Evolutionary conservation across 2,888 invertebrate genomes (phyloP).

Genomic region (Oscheius myriophilus): DNA sequence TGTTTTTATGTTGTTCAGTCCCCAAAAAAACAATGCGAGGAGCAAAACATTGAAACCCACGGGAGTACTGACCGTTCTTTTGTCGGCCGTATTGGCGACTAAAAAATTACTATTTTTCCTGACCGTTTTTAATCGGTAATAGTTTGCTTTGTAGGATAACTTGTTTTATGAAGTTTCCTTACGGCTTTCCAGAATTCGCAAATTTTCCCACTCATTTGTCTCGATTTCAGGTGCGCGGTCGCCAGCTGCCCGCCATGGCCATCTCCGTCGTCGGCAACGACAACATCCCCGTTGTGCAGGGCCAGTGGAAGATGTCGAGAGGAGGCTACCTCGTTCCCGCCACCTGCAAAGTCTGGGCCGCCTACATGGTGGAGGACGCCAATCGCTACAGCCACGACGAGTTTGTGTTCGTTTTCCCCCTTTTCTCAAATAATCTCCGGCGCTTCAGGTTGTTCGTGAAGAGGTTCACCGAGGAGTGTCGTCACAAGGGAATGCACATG

Average conservation of each 20-base stretch:
- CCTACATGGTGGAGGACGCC: constrained; percentile 5
- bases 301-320: constrained; percentile 24
- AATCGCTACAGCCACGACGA: not conserved
- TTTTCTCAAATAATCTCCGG: not conserved
- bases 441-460: not conserved
- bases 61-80: no score
- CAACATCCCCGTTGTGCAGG: not conserved
- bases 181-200: constrained; percentile 30
- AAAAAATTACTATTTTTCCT: no score
- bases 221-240: constrained; percentile 30
- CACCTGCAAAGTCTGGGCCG: constrained; percentile 2
- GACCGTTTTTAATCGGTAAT: no score
- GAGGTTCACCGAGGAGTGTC: constrained; percentile 7
- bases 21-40: no score
- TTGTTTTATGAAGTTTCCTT: no score
- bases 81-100: no score
- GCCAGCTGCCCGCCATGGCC: constrained; percentile 36
- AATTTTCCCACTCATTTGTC: not conserved
- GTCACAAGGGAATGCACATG: constrained; percentile 5
- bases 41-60: no score
- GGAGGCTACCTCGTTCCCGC: constrained; percentile 15
- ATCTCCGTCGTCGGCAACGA: constrained; percentile 29
- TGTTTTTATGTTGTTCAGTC: no score
- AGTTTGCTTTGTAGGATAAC: no score
- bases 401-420: not conserved